Conservation (phyloP, 1,140 invertebrate genomes). For the Armadillidium nasatum region DNA sequence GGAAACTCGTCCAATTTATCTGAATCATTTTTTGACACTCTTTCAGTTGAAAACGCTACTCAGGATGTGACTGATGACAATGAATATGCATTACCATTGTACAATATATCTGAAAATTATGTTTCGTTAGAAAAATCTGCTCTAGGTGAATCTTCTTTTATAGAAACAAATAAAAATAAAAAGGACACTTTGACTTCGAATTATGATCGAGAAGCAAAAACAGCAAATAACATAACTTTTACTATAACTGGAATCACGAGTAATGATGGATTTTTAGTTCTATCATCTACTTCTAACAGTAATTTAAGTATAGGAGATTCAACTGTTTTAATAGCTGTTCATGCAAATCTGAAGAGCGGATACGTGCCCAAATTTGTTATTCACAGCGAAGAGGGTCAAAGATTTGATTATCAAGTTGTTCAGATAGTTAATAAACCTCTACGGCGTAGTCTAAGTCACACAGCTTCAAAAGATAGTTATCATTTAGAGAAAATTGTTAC, state of each 20-base stretch:
- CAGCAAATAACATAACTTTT: neutral
- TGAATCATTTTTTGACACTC: too few species aligned
- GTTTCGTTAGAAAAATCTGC: too few species aligned
- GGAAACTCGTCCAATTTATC: too few species aligned
- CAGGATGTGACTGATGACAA: too few species aligned
- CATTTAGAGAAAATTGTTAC: conserved; percentile 1
- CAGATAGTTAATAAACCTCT: conserved; percentile 1
- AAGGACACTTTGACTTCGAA: too few species aligned
- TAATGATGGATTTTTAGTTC: neutral
- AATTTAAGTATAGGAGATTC: neutral
- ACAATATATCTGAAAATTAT: too few species aligned
- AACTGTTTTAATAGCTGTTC: neutral
- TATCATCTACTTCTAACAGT: neutral
- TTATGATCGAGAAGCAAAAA: neutral
- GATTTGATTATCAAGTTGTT: neutral
- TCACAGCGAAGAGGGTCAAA: neutral
- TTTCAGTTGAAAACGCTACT: too few species aligned
- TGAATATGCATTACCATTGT: too few species aligned
- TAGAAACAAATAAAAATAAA: too few species aligned
- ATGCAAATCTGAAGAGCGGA: neutral
- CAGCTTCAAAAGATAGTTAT: neutral
- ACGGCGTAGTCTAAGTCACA: neutral
- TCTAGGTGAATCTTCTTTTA: too few species aligned
- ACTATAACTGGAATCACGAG: neutral
- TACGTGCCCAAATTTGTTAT: neutral